Conservation (phyloP, 64 coral and sea anemone species). For the Pocillopora damicornis region DNA sequence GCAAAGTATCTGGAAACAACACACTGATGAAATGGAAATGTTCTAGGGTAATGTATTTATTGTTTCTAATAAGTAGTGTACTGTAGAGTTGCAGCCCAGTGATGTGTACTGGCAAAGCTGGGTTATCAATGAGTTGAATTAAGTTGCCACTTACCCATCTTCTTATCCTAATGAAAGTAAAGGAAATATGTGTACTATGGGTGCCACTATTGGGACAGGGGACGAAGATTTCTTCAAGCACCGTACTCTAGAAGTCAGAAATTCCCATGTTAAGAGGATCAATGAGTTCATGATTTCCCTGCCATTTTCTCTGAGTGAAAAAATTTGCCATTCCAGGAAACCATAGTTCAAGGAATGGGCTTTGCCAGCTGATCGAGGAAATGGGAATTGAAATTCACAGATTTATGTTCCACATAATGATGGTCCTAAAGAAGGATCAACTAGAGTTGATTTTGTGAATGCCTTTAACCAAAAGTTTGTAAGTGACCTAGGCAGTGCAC, state of each 20-base stretch:
- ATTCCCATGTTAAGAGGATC: not conserved
- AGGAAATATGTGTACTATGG: no score
- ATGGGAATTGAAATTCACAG: not conserved
- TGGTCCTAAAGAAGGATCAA: not conserved
- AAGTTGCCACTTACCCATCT: slow-evolving; percentile 25
- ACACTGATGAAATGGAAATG: no score
- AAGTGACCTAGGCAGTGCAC: not conserved
- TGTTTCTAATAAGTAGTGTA: no score
- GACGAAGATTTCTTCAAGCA: slow-evolving; percentile 28
- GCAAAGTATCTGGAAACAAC: no score
- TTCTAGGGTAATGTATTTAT: no score
- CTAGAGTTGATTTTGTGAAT: not conserved
- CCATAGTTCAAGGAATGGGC: not conserved
- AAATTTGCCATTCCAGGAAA: not conserved
- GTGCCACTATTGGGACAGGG: no score
- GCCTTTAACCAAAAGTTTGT: not conserved
- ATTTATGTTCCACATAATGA: not conserved
- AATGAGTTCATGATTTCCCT: not conserved
- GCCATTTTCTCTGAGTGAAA: not conserved
- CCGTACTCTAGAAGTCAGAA: not conserved
- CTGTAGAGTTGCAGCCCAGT: not conserved
- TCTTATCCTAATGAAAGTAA: slow-evolving; percentile 43
- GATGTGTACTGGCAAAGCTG: no score
- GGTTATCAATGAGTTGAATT: no score
- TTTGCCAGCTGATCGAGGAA: not conserved